These are phyloP conservation scores for Augochlora pura DNA, from an alignment of 1,140 invertebrate genomes.

Conservation along the genomic window DNA sequence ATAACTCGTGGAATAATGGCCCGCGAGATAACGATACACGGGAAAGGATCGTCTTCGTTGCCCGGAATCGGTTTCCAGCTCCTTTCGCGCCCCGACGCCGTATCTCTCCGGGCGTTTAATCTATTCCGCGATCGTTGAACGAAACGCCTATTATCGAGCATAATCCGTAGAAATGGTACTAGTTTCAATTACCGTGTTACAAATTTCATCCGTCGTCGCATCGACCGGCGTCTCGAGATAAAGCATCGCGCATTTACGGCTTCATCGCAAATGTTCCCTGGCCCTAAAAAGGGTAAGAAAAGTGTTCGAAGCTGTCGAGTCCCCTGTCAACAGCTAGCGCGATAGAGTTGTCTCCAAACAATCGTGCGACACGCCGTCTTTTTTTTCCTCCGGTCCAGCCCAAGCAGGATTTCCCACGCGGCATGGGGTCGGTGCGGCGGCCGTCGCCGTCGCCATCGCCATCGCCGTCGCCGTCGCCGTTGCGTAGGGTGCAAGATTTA, in stretches of 20 bases:
- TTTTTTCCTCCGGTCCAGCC: slow-evolving; percentile 39
- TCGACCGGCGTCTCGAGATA: too few relatives aligned
- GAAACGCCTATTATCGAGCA: not conserved
- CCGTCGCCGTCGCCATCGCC: slow-evolving; percentile 54
- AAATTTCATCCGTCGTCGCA: too few relatives aligned
- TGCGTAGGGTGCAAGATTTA: slow-evolving; percentile 66
- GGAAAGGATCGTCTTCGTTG: slow-evolving; percentile 53
- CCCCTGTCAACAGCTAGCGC: slow-evolving; percentile 35
- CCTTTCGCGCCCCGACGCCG: slow-evolving; percentile 53
- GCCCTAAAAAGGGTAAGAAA: too few relatives aligned
- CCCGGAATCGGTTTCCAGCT: slow-evolving; percentile 61
- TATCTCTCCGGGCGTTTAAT: slow-evolving; percentile 24
- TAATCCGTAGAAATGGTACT: not conserved
- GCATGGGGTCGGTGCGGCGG: slow-evolving; percentile 58
- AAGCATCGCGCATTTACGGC: too few relatives aligned
- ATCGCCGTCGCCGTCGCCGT: slow-evolving; percentile 55
- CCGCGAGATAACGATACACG: slow-evolving; percentile 69
- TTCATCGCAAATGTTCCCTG: too few relatives aligned
- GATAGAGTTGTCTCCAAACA: slow-evolving; percentile 65
- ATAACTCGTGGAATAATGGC: slow-evolving; percentile 71
- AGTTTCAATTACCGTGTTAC: too few relatives aligned
- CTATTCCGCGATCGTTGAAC: slow-evolving; percentile 10
- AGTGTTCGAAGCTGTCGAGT: not conserved
- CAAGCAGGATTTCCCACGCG: slow-evolving; percentile 68
- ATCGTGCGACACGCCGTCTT: slow-evolving; percentile 42